Evolutionary conservation across 2,113 vertebrate species (phyloP), one percentile per base, ranked within the genome.

Genomic region (Paralichthys olivaceus): DNA sequence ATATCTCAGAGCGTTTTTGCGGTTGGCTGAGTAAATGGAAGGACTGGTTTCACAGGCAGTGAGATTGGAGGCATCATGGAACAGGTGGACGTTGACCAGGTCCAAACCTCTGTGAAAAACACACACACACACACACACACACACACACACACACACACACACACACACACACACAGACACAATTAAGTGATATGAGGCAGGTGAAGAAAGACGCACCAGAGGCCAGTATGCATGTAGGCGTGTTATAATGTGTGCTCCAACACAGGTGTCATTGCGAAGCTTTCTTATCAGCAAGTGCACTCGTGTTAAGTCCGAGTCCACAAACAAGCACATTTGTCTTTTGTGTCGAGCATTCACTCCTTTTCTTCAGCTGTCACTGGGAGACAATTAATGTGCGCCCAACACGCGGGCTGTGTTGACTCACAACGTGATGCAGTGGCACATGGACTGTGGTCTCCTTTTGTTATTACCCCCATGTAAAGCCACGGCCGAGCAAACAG

Each of bases 31-130:
- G 90, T 95, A 96, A 79, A 95, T 84, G 3, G 95, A 96, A 7
- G 95, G 95, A 54, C 94, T 95, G 76, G 90, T 85, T 67, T 94
- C 93, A 86, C 92, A 95, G 84, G 95, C 95, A 61, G 94, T 88
- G 81, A 96, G 93, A 88, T 96, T 96, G 63, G 95, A 96, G 81
- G 95, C 94, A 85, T 96, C 95, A 6, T 96, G 95, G 86, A 96
- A 96, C 61, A 96, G 93, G 77, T 96, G 95, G 72, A 96, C 87
- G 28, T 96, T 96, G 76, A 96, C 94, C 80, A 96, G 88, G 80
- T 96, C 95, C 37, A 95, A 81, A 37, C 86, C 93, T 87, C 95
- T 95, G 90, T 22, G 23, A 57, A 32, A 25, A 80, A 68, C 47
- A 75, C 57, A 75, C 28, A 32, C n/a, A n/a, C n/a, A n/a, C n/a